Evolutionary conservation across 2,888 invertebrate genomes (phyloP).

Genomic region (Allacma fusca): DNA sequence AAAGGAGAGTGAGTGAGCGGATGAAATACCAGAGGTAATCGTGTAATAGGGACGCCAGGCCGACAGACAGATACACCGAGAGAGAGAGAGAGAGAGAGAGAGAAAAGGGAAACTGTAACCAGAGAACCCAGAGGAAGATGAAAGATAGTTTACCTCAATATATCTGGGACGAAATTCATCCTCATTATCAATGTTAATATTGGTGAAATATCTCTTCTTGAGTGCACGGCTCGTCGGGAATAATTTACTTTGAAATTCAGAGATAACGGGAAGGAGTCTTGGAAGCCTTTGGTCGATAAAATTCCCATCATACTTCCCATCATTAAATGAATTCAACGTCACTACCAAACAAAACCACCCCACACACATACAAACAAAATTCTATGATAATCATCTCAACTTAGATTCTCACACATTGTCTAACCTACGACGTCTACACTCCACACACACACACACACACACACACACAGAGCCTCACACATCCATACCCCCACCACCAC

Average conservation of each 20-base stretch:
- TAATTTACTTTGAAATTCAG: conserved; percentile 61
- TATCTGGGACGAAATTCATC: conserved; percentile 62
- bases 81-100: background rate
- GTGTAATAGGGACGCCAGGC: too few species aligned
- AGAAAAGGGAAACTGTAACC: background rate
- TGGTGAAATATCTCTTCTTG: conserved; percentile 62
- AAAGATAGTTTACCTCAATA: conserved; percentile 56
- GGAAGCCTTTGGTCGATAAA: conserved; percentile 62
- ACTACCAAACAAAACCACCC: conserved; percentile 51
- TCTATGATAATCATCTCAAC: conserved; percentile 23
- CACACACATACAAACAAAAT: conserved; percentile 27
- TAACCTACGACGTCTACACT: background rate
- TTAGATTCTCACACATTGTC: background rate
- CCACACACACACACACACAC: background rate
- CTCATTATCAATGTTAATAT: conserved; percentile 62
- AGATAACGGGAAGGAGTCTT: conserved; percentile 61
- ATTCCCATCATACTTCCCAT: conserved; percentile 62
- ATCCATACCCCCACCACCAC: too few species aligned
- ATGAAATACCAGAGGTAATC: too few species aligned
- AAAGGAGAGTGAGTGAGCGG: background rate
- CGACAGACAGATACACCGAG: conserved; percentile 9
- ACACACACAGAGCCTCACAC: background rate
- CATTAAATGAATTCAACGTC: conserved; percentile 62
- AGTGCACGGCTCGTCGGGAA: conserved; percentile 61
- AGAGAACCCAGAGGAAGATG: background rate